A percentile compares a stretch with the other conserved stretches of the same genome.
phyloP scores from a whole-genome alignment of 2,888 invertebrate species.

The Scaptomyza flava region DNA sequence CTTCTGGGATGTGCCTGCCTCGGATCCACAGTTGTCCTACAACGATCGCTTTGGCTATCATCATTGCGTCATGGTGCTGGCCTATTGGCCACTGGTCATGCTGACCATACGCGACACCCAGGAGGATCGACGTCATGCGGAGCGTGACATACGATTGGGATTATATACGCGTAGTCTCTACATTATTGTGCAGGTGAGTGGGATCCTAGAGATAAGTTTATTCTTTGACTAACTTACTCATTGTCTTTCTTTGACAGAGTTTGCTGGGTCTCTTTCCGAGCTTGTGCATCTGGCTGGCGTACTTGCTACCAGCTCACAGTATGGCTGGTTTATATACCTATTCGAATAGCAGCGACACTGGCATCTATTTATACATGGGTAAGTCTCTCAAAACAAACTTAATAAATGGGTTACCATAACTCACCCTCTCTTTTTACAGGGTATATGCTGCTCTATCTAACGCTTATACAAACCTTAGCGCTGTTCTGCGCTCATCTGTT shows the following conservation, averaged over 20 bases:
- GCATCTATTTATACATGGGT: slow-evolving; percentile 90
- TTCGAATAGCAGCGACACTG: slow-evolving; percentile 87
- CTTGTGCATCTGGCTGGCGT: slow-evolving; percentile 92
- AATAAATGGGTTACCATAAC: neutral
- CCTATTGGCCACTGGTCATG: slow-evolving; percentile 91
- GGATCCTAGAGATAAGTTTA: too few species aligned
- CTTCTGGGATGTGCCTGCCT: slow-evolving; percentile 94
- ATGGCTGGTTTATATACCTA: slow-evolving; percentile 94
- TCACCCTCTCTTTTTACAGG: slow-evolving; percentile 84
- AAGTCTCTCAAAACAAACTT: slow-evolving; percentile 52
- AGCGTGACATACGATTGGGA: slow-evolving; percentile 91
- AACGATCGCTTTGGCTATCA: slow-evolving; percentile 94
- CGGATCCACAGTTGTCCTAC: slow-evolving; percentile 89
- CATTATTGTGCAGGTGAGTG: slow-evolving; percentile 90
- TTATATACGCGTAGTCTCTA: slow-evolving; percentile 92
- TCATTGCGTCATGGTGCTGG: slow-evolving; percentile 91
- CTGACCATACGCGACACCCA: slow-evolving; percentile 85
- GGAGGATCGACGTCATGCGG: slow-evolving; percentile 87
- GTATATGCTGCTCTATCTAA: slow-evolving; percentile 89
- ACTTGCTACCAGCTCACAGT: slow-evolving; percentile 93
- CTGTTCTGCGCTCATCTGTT: slow-evolving; percentile 89
- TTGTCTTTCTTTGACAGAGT: slow-evolving; percentile 86
- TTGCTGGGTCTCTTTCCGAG: slow-evolving; percentile 92
- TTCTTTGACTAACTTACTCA: neutral
- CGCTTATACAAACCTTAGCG: slow-evolving; percentile 88